Evolutionary conservation across 2,888 invertebrate genomes (phyloP).

Genomic region (Herminia tarsipennalis): DNA sequence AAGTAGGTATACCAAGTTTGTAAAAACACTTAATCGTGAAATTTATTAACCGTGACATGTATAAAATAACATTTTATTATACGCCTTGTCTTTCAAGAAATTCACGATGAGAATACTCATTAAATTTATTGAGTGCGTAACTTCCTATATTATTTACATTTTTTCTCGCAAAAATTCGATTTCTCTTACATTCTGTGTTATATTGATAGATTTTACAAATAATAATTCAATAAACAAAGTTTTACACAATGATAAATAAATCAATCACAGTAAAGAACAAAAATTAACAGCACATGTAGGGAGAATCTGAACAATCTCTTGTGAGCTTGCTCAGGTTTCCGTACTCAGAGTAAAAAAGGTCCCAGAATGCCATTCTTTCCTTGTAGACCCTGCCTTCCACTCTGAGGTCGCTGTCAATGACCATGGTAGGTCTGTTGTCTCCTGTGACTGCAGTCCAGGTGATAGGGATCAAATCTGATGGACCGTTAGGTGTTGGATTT

Average conservation of each 20-base stretch:
- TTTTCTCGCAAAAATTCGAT: no score
- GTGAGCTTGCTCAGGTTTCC: slow-evolving; percentile 61
- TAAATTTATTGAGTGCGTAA: no score
- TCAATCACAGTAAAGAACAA: not conserved
- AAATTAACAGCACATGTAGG: slow-evolving; percentile 26
- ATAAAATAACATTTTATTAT: no score
- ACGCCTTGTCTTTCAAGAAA: no score
- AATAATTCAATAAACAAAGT: not conserved
- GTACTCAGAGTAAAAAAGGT: slow-evolving; percentile 70
- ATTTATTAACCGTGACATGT: no score
- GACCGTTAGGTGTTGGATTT: slow-evolving; percentile 63
- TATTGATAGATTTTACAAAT: no score
- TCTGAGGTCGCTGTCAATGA: slow-evolving; percentile 62
- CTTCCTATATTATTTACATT: no score
- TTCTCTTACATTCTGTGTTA: no score
- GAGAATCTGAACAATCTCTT: slow-evolving; percentile 49
- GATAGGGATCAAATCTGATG: slow-evolving; percentile 58
- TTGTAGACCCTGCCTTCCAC: slow-evolving; percentile 62
- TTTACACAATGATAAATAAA: not conserved
- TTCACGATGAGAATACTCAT: no score
- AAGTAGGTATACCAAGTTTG: no score
- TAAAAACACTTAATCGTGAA: no score
- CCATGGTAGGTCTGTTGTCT: slow-evolving; percentile 61
- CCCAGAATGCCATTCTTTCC: slow-evolving; percentile 77
- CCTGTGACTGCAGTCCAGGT: slow-evolving; percentile 60